Conservation (phyloP, 2,888 invertebrate species). For the Melikaiella ostensackeni region DNA sequence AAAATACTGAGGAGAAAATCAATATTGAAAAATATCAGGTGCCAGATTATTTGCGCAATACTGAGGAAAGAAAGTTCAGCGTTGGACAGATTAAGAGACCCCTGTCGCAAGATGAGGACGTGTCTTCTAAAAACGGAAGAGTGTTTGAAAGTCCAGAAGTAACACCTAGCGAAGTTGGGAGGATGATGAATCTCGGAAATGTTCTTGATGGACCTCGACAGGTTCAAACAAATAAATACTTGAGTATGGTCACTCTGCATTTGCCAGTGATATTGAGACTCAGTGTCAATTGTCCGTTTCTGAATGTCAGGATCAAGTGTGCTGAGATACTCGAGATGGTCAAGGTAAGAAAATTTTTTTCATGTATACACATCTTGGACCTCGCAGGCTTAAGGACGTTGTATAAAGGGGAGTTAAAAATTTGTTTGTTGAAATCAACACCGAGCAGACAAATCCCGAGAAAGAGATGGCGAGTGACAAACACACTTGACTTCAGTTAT, state of each 20-base stretch:
- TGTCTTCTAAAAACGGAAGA: constrained; percentile 71
- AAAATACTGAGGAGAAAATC: constrained; percentile 42
- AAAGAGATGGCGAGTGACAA: too few relatives aligned
- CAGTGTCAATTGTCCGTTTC: constrained; percentile 81
- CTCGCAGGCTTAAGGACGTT: too few relatives aligned
- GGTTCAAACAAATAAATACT: constrained; percentile 77
- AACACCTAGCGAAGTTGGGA: constrained; percentile 75
- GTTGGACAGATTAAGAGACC: constrained; percentile 72
- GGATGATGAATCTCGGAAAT: constrained; percentile 75
- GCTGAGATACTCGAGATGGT: constrained; percentile 80
- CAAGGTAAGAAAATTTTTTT: constrained; percentile 76
- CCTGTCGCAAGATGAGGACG: constrained; percentile 71
- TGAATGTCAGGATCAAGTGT: constrained; percentile 81
- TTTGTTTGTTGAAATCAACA: too few relatives aligned
- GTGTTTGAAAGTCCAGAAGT: constrained; percentile 75
- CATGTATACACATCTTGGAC: too few relatives aligned
- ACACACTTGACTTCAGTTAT: too few relatives aligned
- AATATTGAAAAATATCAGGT: constrained; percentile 40
- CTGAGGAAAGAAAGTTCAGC: constrained; percentile 70
- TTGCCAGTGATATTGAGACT: constrained; percentile 81
- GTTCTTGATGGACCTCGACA: constrained; percentile 73
- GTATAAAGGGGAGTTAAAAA: too few relatives aligned
- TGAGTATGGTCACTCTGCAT: constrained; percentile 79
- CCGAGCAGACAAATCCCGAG: too few relatives aligned
- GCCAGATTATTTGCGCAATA: constrained; percentile 64